A percentile compares a stretch with the other conserved stretches of the same genome.
Conservation (phyloP, 2,113 vertebrate genomes). For the Polypterus senegalus region DNA sequence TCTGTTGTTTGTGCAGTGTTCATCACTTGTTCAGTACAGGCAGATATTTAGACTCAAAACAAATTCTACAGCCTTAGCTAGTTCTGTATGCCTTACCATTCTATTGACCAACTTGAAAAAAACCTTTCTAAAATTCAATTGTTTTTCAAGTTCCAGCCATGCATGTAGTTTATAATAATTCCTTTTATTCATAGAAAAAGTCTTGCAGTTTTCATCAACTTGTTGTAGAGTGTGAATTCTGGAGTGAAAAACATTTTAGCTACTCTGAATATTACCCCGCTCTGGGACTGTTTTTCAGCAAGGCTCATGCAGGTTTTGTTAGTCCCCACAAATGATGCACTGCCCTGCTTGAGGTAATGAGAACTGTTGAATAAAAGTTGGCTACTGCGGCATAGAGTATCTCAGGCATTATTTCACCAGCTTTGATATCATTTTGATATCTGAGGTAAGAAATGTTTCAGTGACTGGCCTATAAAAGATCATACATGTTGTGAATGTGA, state of each 20-base stretch:
- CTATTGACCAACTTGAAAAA: background rate
- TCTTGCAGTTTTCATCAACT: background rate
- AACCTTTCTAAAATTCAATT: background rate
- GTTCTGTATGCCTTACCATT: background rate
- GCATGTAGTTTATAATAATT: background rate
- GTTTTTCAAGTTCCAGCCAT: background rate
- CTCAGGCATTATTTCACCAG: background rate
- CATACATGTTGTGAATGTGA: background rate
- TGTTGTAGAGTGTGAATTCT: background rate
- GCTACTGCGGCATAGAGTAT: background rate
- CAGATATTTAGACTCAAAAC: conserved; percentile 5
- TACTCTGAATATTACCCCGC: background rate
- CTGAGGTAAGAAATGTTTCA: background rate
- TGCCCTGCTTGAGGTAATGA: background rate
- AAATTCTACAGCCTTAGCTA: background rate
- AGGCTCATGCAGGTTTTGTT: background rate
- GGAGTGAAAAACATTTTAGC: background rate
- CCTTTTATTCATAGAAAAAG: background rate
- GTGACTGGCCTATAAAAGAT: background rate
- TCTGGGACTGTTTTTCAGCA: background rate
- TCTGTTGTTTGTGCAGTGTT: background rate
- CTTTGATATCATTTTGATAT: background rate
- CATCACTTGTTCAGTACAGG: background rate
- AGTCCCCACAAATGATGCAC: background rate
- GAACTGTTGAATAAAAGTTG: background rate